Conservation (phyloP, 1,140 invertebrate genomes). For the Steinernema khuongi region DNA sequence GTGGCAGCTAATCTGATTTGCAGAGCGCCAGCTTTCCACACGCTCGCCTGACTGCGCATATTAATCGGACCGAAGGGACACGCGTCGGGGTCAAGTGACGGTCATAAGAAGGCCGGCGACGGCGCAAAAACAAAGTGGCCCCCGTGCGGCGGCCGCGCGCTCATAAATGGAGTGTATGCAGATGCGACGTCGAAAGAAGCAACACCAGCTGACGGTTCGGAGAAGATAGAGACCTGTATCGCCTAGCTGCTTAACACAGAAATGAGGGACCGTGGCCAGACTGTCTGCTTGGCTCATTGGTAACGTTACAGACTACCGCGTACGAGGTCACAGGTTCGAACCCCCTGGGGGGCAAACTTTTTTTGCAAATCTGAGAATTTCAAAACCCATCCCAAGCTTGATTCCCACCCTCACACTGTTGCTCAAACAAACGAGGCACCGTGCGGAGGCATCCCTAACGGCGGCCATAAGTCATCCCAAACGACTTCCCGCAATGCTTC, state of each 20-base stretch:
- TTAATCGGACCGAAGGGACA: not conserved
- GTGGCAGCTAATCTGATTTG: not conserved
- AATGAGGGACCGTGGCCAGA: too few species aligned
- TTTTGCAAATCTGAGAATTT: too few species aligned
- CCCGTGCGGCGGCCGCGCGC: not conserved
- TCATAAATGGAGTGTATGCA: constrained; percentile 9
- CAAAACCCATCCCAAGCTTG: too few species aligned
- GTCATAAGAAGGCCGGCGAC: not conserved
- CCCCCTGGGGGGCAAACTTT: too few species aligned
- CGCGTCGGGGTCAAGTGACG: not conserved
- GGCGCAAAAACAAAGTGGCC: not conserved
- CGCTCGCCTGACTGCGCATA: not conserved
- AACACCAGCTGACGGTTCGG: not conserved
- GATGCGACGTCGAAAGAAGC: not conserved
- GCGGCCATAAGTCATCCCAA: not conserved
- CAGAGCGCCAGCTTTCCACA: not conserved
- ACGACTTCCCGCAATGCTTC: not conserved
- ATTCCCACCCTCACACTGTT: too few species aligned
- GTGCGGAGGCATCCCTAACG: not conserved
- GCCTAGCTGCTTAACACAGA: too few species aligned
- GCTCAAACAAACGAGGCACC: not conserved
- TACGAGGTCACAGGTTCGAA: too few species aligned
- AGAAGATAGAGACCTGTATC: not conserved
- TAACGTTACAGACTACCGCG: too few species aligned
- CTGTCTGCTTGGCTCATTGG: not conserved